A percentile compares a stretch with the other conserved stretches of the same genome.
Evolutionary conservation across 2,113 vertebrate genomes (phyloP).

Genomic region (Rallus limicola): DNA sequence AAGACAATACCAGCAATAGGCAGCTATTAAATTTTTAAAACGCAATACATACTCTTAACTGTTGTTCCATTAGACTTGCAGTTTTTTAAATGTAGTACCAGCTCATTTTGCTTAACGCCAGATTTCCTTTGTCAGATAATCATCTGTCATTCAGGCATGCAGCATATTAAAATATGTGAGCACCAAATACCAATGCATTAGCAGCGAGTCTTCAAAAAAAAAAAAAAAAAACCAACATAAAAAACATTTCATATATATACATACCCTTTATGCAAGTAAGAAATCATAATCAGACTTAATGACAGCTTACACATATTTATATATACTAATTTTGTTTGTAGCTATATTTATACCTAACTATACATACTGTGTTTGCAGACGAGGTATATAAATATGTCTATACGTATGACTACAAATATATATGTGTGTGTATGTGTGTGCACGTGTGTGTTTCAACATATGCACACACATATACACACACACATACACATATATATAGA

Average conservation of each 20-base stretch:
- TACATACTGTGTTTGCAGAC: conserved; percentile 51
- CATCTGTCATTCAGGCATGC: conserved; percentile 71
- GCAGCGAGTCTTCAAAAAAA: conserved; percentile 50
- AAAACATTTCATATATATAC: background rate
- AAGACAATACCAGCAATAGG: conserved; percentile 81
- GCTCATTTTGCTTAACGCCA: conserved; percentile 74
- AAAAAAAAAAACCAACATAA: background rate
- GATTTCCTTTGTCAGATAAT: conserved; percentile 81
- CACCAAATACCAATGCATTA: conserved; percentile 60
- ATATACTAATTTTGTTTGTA: background rate
- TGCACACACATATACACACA: too few species aligned
- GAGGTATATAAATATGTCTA: background rate
- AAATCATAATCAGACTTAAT: conserved; percentile 64
- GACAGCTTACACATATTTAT: conserved; percentile 40
- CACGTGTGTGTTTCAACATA: background rate
- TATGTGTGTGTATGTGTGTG: background rate
- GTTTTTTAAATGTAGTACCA: conserved; percentile 73
- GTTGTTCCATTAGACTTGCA: conserved; percentile 60
- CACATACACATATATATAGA: background rate
- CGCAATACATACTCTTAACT: conserved; percentile 76
- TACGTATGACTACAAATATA: conserved; percentile 8
- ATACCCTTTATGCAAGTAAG: conserved; percentile 29
- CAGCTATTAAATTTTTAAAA: conserved; percentile 83
- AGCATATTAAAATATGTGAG: conserved; percentile 60
- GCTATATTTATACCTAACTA: conserved; percentile 20